Conservation (phyloP, 2,888 invertebrate species). For the Xylophagus ater region DNA sequence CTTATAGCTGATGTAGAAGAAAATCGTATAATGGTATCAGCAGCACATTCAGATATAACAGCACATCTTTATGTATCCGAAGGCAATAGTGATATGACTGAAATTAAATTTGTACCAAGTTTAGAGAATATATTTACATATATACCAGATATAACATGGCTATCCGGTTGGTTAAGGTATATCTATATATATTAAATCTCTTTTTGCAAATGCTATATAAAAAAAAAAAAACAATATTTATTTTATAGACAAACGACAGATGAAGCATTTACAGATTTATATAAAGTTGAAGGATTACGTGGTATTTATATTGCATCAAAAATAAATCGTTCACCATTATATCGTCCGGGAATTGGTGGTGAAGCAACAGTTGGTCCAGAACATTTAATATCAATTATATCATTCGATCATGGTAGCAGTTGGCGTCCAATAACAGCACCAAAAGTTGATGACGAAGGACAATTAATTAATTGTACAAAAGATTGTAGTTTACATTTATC, state of each 20-base stretch:
- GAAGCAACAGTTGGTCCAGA: constrained; percentile 52
- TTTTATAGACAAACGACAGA: constrained; percentile 58
- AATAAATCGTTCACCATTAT: constrained; percentile 43
- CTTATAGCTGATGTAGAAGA: constrained; percentile 77
- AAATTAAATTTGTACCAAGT: constrained; percentile 64
- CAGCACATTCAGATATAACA: constrained; percentile 59
- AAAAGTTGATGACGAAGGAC: constrained; percentile 53
- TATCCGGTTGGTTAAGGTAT: constrained; percentile 73
- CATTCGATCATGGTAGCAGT: constrained; percentile 75
- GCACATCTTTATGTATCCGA: constrained; percentile 77
- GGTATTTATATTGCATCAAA: constrained; percentile 86
- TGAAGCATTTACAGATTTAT: constrained; percentile 76
- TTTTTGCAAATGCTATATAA: neutral
- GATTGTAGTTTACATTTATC: constrained; percentile 79
- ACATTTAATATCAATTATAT: constrained; percentile 66
- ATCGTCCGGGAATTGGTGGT: constrained; percentile 20
- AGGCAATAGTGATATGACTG: constrained; percentile 48
- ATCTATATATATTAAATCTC: constrained; percentile 27
- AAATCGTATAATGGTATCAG: constrained; percentile 68
- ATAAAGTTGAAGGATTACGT: constrained; percentile 73
- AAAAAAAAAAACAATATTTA: neutral
- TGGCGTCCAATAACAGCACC: constrained; percentile 72
- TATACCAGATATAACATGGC: constrained; percentile 72
- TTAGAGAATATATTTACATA: constrained; percentile 71
- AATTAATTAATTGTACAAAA: constrained; percentile 53